phyloP scores from a whole-genome alignment of 2,113 vertebrate genomes.

The Cichladusa arquata region DNA sequence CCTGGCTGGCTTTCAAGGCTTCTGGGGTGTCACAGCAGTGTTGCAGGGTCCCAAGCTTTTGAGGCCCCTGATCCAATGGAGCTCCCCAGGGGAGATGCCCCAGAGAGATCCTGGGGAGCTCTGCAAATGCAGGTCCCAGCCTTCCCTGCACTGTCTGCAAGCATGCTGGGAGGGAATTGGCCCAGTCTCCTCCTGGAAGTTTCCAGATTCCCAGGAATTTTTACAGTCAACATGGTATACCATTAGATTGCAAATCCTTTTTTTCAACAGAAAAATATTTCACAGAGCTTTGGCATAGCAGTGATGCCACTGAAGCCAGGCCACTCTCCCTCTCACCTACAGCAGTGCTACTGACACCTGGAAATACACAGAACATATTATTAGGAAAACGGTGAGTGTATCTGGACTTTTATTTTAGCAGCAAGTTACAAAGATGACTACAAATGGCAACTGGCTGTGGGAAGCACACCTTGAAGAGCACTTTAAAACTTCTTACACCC shows the following conservation, averaged over 20 bases:
- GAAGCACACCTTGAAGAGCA: not conserved
- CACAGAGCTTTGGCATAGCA: not conserved
- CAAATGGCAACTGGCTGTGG: not conserved
- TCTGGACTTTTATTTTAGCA: not conserved
- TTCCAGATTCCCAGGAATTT: not conserved
- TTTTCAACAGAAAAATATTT: not conserved
- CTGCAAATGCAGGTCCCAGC: not conserved
- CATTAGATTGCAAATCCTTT: not conserved
- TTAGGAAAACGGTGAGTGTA: not conserved
- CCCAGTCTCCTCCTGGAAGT: not conserved
- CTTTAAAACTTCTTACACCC: not conserved
- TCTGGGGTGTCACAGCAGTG: not conserved
- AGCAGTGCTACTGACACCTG: not conserved
- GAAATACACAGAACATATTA: not conserved
- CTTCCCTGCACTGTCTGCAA: not conserved
- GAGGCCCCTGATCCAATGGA: not conserved
- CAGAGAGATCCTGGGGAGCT: not conserved
- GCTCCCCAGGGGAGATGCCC: not conserved
- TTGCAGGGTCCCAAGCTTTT: not conserved
- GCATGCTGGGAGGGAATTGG: not conserved
- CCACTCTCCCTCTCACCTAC: not conserved
- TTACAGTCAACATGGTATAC: not conserved
- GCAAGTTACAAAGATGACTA: not conserved
- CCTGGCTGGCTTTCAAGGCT: not conserved
- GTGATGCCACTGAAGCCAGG: fast-evolving